These are phyloP conservation scores for Festucalex cinctus DNA, from an alignment of 2,113 vertebrate species.

Conservation along the genomic window DNA sequence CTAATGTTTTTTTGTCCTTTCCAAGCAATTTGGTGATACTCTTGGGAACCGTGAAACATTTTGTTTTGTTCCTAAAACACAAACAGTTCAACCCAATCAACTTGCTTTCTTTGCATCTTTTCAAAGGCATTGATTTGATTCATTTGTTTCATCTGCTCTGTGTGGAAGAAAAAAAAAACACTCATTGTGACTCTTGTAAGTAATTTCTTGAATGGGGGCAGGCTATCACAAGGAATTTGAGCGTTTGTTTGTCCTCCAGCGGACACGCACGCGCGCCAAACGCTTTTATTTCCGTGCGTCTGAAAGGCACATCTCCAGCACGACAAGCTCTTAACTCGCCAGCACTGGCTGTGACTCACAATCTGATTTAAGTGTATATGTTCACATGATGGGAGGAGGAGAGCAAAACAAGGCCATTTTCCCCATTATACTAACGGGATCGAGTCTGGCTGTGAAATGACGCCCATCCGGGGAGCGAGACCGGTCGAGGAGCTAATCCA, in stretches of 20 bases:
- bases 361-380: constrained; percentile 67
- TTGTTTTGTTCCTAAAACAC: background rate
- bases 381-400: constrained; percentile 48
- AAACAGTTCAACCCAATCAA: background rate
- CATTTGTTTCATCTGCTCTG: background rate
- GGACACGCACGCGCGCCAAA: constrained; percentile 1
- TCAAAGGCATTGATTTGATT: constrained; percentile 3
- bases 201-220: constrained; percentile 2
- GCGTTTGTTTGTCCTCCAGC: background rate
- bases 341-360: constrained; percentile 46
- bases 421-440: constrained; percentile 60
- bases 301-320: constrained; percentile 39
- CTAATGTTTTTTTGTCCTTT: background rate
- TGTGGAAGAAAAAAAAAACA: background rate
- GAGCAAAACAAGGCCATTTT: constrained; percentile 56
- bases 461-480: constrained; percentile 43
- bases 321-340: constrained; percentile 53
- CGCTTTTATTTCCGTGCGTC: constrained; percentile 15
- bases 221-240: constrained; percentile 19
- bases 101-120: background rate
- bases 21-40: background rate
- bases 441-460: constrained; percentile 54
- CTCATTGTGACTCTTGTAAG: background rate
- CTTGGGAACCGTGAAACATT: background rate
- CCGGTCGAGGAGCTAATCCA: constrained; percentile 61